Base-by-base conservation (phyloP, 2,888 invertebrate genomes). In the Copidosoma aretas region DNA sequence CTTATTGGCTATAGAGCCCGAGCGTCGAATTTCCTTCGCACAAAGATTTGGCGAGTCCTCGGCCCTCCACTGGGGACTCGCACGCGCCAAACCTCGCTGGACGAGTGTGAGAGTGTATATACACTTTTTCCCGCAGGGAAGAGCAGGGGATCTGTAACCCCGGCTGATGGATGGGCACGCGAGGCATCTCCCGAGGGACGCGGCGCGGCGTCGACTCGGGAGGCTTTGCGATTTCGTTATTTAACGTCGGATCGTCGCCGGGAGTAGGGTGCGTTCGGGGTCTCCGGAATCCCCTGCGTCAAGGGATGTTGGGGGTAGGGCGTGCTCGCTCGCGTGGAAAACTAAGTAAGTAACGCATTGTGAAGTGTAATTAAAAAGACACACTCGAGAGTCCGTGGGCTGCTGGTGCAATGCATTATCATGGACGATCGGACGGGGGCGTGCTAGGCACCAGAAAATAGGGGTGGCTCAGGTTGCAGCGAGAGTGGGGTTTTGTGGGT, bases 351-450 rank as follows among this genome's bases (percentile, higher is more conserved):
- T 32, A 68, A 71, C 60, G 66, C 60, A 63, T 61, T 60, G 19
- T 58, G 49, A 25, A 12, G 46, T 59, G 60, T 61, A 58, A 71
- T 71, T 71, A 71, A 68, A 71, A 71, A 60, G 54, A 41, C 22
- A 60, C 58, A 54, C 54, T 54, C 25, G 54, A 21, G 25, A 22
- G 15, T 14, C 17, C 58, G 56, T 49, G 21, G 19, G n/a, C 39
- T 25, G 61, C 65, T 17, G 52, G 52, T 52, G 52, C 52, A 21
- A 1, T 32, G 10, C 8, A 12, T 52, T 14, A 19, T 41, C 41
- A 19, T 39, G 41, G 21, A 39, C 19, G 25, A n/a, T 56, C 32
- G 10, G 24, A 25, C 39, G 39, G 25, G 57, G 14, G 19, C 41
- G 8, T 10, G 4, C 19, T 41, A n/a, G 52, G 51, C 5, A 51